Evolutionary conservation across 2,888 invertebrate genomes (phyloP), one percentile per base, ranked within the genome.

Genomic region (Blera fallax): DNA sequence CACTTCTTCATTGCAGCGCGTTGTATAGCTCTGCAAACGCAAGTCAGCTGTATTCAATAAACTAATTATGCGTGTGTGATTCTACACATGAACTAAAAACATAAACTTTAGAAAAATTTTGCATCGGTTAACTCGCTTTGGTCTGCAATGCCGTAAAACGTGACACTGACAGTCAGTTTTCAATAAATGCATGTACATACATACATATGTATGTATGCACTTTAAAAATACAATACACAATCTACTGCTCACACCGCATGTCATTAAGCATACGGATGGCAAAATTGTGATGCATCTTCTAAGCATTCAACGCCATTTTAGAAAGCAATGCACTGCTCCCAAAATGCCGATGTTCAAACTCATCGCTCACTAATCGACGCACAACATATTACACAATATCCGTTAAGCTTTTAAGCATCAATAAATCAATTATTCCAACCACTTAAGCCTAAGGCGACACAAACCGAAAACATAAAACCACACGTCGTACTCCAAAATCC

Each of bases 401-500:
- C 48, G 65, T 11, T 54, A 29, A 56, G 18, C 29, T 6, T 21
- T 29, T 72, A 10, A 74, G 29, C 65, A 43, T 43, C 72, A 69
- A 72, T 64, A 60, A 78, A 83, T 83, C 65, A 77, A 60, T 65
- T 56, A 72, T 62, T 72, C 29, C 58, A 70, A 37, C 60, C 70
- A 65, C 60, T 67, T 52, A 60, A 62, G 62, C 54, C 45, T 45
- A n/a, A 60, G 65, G 77, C 65, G 58, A 83, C 67, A 14, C 11
- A 52, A 56, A 18, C 14, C 40, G 5, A 27, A 74, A 54, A 50
- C 24, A 34, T 16, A 18, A 37, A 65, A 27, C 8, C 64, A 76
- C 21, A 60, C 37, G 29, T 54, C 27, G 18, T 32, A 67, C 83
- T 67, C 29, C 14, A 67, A 60, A 60, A 72, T 60, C 45, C 54